phyloP scores from a whole-genome alignment of 2,888 invertebrate genomes.

The Lithosia quadra region DNA sequence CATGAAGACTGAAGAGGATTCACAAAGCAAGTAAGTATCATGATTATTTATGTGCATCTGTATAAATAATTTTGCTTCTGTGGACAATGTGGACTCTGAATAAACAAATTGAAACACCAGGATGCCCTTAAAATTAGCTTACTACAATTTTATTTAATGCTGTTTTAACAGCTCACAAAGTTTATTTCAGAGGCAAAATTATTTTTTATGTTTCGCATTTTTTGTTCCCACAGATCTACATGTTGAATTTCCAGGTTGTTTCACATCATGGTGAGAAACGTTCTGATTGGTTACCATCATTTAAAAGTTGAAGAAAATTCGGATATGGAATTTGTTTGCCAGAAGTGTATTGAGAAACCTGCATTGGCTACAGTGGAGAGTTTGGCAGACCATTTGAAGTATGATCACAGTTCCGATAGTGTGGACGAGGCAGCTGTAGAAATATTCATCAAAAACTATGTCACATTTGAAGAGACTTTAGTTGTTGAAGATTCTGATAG shows the following conservation, averaged over 20 bases:
- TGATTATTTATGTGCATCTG: neutral
- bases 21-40: conserved; percentile 41
- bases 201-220: neutral
- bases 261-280: conserved; percentile 52
- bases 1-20: conserved; percentile 25
- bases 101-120: neutral
- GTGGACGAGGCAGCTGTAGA: conserved; percentile 40
- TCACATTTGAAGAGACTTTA: conserved; percentile 70
- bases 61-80: neutral
- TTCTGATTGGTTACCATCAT: conserved; percentile 58
- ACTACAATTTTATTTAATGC: neutral
- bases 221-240: conserved; percentile 14
- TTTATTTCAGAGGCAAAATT: conserved; percentile 1
- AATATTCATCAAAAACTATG: conserved; percentile 64
- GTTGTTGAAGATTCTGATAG: conserved; percentile 54
- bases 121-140: neutral
- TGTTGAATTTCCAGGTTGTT: conserved; percentile 67
- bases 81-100: neutral
- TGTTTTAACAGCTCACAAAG: neutral
- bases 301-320: conserved; percentile 51
- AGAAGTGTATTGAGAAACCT: conserved; percentile 60
- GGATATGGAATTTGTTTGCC: conserved; percentile 68
- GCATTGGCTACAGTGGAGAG: conserved; percentile 46
- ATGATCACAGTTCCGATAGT: conserved; percentile 50
- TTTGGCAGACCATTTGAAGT: conserved; percentile 61